A percentile compares a stretch with the other conserved stretches of the same genome.
Conservation (phyloP, 2,113 vertebrate species). For the Daubentonia madagascariensis region DNA sequence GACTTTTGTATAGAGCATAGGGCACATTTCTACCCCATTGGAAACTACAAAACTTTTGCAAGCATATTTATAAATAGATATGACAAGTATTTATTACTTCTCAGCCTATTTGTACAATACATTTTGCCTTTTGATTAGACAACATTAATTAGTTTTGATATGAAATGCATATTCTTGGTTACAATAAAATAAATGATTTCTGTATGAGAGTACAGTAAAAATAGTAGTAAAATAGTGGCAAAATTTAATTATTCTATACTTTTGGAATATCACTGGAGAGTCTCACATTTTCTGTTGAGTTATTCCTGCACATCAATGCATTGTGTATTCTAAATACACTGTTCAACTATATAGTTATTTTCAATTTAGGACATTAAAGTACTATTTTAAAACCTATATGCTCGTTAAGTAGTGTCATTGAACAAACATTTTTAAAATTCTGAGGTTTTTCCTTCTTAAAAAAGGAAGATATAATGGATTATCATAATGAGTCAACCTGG, state of each 20-base stretch:
- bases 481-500: neutral
- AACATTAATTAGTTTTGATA: neutral
- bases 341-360: neutral
- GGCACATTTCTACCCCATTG: neutral
- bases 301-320: neutral
- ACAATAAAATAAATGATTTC: conserved; percentile 25
- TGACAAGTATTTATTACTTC: neutral
- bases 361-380: neutral
- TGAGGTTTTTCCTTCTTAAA: neutral
- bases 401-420: neutral
- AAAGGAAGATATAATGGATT: neutral
- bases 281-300: neutral
- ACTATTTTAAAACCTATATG: neutral
- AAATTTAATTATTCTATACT: neutral
- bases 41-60: neutral
- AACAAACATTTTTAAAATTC: neutral
- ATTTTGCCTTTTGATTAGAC: neutral
- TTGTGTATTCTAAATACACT: neutral
- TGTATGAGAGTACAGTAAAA: neutral
- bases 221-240: neutral
- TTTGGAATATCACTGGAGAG: neutral
- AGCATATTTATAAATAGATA: neutral
- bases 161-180: neutral
- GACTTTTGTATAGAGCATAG: neutral
- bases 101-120: neutral